Base-by-base conservation (phyloP, 1,140 invertebrate species). In the Neotoxoptera formosana region DNA sequence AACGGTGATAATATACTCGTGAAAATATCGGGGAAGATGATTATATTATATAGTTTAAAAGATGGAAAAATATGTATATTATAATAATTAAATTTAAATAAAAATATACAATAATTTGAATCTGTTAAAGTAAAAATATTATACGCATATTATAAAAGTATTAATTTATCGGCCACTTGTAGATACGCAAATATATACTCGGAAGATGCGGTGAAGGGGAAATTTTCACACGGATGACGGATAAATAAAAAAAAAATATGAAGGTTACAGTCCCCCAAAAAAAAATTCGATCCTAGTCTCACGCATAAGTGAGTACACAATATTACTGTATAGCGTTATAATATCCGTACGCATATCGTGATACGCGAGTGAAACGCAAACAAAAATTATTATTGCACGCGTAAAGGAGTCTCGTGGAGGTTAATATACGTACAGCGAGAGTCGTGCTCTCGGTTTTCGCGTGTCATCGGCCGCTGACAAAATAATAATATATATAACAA, bases 381-480 rank as follows among this genome's bases (percentile, higher is more conserved):
- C 21, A 53, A 53, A 53, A n/a, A n/a, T n/a, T n/a, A n/a, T 53
- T 86, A 23, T 84, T 47, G 6, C 25, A 47, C 84, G 41, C 41
- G 20, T 83, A 83, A 83, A 81, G 8, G 83, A 9, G 14, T 6
- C 36, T n/a, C 6, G 2, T 36, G 36, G 36, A 84, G 30, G 45
- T 23, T 36, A 83, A 45, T 48, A 30, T 17, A 87, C 34, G 30
- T n/a, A n/a, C n/a, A n/a, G n/a, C n/a, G 36, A 45, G 23, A 45
- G 45, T 17, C 14, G 20, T 51, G 87, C 30, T n/a, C n/a, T 20
- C 87, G 48, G 7, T 90, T 60, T 90, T 56, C 89, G 56, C 53
- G 56, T 45, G 89, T 90, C 53, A 60, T 53, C 88, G 47, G 88
- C 53, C 89, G 89, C 34, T 67, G 56, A 67, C 53, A 90, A 90